Conservation (phyloP, 2,797 vertebrate species). For the Coracias cyanogaster region DNA sequence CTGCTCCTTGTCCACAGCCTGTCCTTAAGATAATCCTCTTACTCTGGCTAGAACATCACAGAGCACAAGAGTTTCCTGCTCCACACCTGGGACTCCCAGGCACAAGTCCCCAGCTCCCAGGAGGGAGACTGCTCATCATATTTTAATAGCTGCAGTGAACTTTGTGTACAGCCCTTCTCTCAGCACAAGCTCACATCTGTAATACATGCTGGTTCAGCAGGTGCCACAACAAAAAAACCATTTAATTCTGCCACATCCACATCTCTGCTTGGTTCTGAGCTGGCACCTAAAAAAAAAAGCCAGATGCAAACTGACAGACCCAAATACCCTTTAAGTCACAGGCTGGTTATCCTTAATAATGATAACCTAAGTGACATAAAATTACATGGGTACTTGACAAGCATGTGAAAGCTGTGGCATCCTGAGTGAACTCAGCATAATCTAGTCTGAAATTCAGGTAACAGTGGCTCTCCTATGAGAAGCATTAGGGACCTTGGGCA, state of each 20-base stretch:
- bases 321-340: not conserved
- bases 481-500: not conserved
- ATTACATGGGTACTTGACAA: not conserved
- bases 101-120: not conserved
- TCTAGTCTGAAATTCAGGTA: not conserved
- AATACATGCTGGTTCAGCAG: not conserved
- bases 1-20: not conserved
- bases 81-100: not conserved
- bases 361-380: not conserved
- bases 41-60: not conserved
- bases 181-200: not conserved
- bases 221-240: not conserved
- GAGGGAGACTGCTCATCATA: not conserved
- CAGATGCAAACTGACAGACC: not conserved
- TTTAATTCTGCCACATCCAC: not conserved
- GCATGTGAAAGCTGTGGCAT: not conserved
- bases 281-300: not conserved
- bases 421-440: not conserved
- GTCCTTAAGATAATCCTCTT: not conserved
- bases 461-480: not conserved
- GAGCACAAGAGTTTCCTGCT: not conserved
- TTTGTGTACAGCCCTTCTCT: not conserved
- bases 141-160: not conserved
- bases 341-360: not conserved
- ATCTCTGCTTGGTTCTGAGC: not conserved